Evolutionary conservation across 2,113 vertebrate species (phyloP), one percentile per base, ranked within the genome.

Genomic region (Sminthopsis crassicaudata): DNA sequence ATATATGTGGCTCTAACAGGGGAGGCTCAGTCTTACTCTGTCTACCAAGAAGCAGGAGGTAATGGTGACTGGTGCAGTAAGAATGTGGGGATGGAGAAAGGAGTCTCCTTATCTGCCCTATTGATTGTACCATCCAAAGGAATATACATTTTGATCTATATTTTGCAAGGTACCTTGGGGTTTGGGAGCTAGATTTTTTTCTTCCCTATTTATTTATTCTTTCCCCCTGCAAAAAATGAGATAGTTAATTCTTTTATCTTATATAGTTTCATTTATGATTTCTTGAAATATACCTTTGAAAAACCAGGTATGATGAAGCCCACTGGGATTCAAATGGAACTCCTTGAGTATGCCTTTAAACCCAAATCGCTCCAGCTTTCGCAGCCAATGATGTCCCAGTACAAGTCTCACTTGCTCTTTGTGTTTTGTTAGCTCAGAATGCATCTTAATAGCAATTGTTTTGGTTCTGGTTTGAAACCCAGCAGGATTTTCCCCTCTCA

Each of bases 21-120:
- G 67, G 60, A 84, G 6, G 6, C n/a, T 84, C 67, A 42, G 67
- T n/a, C 16, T 84, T 46, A 30, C 16, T 53, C 24, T 89, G 25
- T 25, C 46, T 30, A 1, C 90, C 90, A 96, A 92, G 93, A 91
- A 94, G 84, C 76, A 95, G 91, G 90, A 95, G 84, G 27, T 11
- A 12, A 53, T 30, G 67, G 50, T 90, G 53, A 54, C 91, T 93
- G 53, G 92, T 90, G 90, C 42, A 53, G 50, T 5, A 90, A 94
- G 24, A 48, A 57, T 30, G 53, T 91, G 42, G 90, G 94, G 76
- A 26, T 2, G 3, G 22, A 60, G 42, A 55, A 26, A 26, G 30
- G 92, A 52, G 93, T n/a, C 36, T 19, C 3, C 36, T 36, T 36
- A 76, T 76, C 36, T 76, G 60, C 16, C 14, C 36, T 76, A 19